Base-by-base conservation (phyloP, 2,797 vertebrate species). In the Sebastes umbrosus region DNA sequence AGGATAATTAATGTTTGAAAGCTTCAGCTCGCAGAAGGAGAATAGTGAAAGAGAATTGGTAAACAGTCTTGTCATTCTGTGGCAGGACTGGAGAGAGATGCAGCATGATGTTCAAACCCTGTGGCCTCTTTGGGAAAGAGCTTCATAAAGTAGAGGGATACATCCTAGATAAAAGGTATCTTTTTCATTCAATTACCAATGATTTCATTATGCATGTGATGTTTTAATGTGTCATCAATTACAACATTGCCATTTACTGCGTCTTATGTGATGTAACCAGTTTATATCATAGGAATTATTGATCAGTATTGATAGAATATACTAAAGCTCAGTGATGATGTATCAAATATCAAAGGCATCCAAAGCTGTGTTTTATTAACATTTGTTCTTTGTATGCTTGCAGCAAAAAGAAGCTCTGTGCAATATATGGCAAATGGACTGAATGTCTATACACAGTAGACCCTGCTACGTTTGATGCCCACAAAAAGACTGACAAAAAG, bases 131-230 rank as follows among this genome's bases (percentile, higher is more conserved):
- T 91, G 98, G 98, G 27, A 99, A 99, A 84, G 98, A 99, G 90
- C 92, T 99, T 68, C 98, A 99, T 94, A 99, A 98, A 96, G 98
- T 99, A 32, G 98, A 99, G 91, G 98, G 98, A 80, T 99, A 97
- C 93, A 98, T 99, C 93, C 96, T 98, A 82, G 98, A 99, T 92
- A 99, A 99, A 96, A 99, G 97, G 98, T 98, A 96, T 69, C 2
- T 1, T 67, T 5, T 59, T 27, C 20, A 22, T 73, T 39, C 77
- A 70, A 32, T 77, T 80, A 55, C 10, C 22, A 59, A 2, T n/a
- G 1, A n/a, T 73, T 77, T 72, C 16, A 60, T 63, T 54, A 25
- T 60, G 32, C 4, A 69, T 59, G 14, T 36, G 6, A 50, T 69
- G n/a, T 34, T 65, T 31, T 43, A 39, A 29, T 80, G 54, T 58